Conservation (phyloP, 1,140 invertebrate species). For the Brachionus rubens region DNA sequence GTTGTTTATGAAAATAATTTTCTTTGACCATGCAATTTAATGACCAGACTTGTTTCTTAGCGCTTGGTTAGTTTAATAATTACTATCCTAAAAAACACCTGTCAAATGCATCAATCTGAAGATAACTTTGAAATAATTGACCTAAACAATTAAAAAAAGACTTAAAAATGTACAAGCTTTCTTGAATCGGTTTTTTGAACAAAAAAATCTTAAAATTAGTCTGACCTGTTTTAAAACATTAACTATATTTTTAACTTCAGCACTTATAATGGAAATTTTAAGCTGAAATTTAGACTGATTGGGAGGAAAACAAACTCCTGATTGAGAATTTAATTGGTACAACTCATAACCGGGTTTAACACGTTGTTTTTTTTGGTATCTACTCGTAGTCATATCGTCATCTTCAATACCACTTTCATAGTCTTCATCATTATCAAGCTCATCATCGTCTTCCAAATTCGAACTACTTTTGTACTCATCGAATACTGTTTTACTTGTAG, state of each 20-base stretch:
- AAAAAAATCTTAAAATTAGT: slow-evolving; percentile 52
- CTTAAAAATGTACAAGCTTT: too few relatives aligned
- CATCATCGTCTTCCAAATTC: slow-evolving; percentile 53
- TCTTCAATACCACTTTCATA: slow-evolving; percentile 57
- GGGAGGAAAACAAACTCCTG: not conserved
- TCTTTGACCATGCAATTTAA: too few relatives aligned
- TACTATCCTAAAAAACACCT: too few relatives aligned
- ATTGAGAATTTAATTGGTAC: slow-evolving; percentile 47
- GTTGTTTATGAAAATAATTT: too few relatives aligned
- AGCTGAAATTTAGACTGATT: slow-evolving; percentile 67
- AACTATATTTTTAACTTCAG: slow-evolving; percentile 94
- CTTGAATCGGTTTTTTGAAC: slow-evolving; percentile 9
- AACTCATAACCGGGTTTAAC: slow-evolving; percentile 6
- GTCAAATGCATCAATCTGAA: too few relatives aligned
- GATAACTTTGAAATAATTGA: too few relatives aligned
- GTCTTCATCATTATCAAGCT: slow-evolving; percentile 55
- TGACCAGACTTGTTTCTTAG: too few relatives aligned
- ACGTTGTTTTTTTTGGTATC: not conserved
- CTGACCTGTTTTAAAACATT: slow-evolving; percentile 93
- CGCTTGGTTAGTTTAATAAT: too few relatives aligned
- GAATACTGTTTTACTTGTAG: slow-evolving; percentile 49
- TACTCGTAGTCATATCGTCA: slow-evolving; percentile 32
- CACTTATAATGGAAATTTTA: slow-evolving; percentile 91
- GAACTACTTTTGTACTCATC: slow-evolving; percentile 52
- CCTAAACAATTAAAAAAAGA: not conserved